Evolutionary conservation across 2,797 vertebrate species (phyloP).

Genomic region (Falco naumanni): DNA sequence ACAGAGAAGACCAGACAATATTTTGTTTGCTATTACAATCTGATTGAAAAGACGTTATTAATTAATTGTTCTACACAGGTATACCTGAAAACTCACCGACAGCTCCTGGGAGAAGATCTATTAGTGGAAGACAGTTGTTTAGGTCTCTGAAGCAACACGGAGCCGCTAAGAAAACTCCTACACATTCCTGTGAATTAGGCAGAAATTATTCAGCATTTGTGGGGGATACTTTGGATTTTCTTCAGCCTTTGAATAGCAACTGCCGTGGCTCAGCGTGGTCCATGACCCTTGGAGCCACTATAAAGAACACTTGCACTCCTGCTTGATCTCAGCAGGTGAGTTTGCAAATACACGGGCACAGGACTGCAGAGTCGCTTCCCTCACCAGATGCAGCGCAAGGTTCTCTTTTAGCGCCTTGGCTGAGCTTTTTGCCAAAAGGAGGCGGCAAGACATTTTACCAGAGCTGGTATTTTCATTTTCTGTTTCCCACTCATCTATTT

Average conservation of each 20-base stretch:
- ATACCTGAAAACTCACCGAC: not conserved
- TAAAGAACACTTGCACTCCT: not conserved
- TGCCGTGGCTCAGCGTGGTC: not conserved
- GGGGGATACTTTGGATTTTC: not conserved
- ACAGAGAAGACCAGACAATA: not conserved
- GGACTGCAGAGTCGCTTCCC: not conserved
- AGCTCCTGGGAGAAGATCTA: not conserved
- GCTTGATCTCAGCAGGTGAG: not conserved
- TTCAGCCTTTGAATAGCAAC: not conserved
- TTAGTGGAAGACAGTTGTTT: not conserved
- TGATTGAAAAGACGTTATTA: constrained; percentile 23
- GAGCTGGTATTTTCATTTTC: not conserved
- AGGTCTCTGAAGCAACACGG: not conserved
- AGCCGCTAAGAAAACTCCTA: not conserved
- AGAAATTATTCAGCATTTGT: not conserved
- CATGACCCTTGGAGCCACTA: not conserved
- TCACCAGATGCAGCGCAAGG: not conserved
- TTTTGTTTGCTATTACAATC: not conserved
- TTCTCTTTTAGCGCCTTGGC: not conserved
- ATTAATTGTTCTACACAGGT: constrained; percentile 6
- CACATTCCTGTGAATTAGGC: not conserved
- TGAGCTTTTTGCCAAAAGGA: not conserved
- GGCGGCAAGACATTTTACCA: not conserved
- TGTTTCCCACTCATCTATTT: not conserved
- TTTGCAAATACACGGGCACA: not conserved